Percentiles rank a stretch among this genome's conserved stretches.
phyloP scores from a whole-genome alignment of 2,113 vertebrate genomes.

The Perca flavescens region DNA sequence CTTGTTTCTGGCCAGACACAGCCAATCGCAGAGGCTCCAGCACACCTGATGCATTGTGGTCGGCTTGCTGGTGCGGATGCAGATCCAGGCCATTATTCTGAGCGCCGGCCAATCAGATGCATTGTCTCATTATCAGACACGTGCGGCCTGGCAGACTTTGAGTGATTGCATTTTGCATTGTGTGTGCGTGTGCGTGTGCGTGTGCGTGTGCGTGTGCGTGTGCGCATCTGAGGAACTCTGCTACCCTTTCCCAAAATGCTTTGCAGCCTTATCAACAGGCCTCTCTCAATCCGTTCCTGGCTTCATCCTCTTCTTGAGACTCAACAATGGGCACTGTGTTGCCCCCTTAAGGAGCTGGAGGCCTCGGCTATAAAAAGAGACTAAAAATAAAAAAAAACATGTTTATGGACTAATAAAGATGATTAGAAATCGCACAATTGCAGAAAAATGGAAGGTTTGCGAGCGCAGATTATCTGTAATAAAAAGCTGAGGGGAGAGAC shows the following conservation, averaged over 20 bases:
- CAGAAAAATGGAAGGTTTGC: conserved; percentile 79
- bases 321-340: conserved; percentile 77
- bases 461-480: conserved; percentile 81
- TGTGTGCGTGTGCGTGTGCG: background rate
- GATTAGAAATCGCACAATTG: conserved; percentile 80
- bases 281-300: conserved; percentile 61
- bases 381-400: conserved; percentile 55
- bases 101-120: conserved; percentile 65
- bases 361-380: conserved; percentile 57
- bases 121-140: conserved; percentile 58
- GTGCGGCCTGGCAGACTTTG: conserved; percentile 65
- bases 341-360: conserved; percentile 65
- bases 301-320: conserved; percentile 63
- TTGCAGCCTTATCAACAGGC: conserved; percentile 69
- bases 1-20: conserved; percentile 69
- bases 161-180: conserved; percentile 46
- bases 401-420: conserved; percentile 82
- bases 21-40: conserved; percentile 69
- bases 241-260: conserved; percentile 62
- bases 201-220: background rate
- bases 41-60: conserved; percentile 77
- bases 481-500: conserved; percentile 75
- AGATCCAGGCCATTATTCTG: conserved; percentile 63
- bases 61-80: conserved; percentile 36
- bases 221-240: conserved; percentile 29